phyloP scores from a whole-genome alignment of 2,888 invertebrate species.

The Leptothorax acervorum region DNA sequence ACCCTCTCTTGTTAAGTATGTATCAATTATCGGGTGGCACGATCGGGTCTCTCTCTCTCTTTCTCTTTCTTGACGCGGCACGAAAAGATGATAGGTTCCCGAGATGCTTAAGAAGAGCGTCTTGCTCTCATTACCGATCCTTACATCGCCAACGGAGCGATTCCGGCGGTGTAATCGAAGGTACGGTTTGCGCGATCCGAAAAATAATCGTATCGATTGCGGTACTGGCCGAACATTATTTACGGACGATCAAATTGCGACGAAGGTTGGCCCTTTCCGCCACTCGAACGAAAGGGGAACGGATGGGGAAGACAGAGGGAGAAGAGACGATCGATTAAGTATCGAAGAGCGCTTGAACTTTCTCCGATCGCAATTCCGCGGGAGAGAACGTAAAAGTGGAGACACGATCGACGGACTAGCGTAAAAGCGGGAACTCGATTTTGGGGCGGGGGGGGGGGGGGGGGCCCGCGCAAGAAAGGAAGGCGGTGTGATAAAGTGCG shows the following conservation, averaged over 20 bases:
- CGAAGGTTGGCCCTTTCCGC: slow-evolving; percentile 16
- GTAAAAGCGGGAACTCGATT: slow-evolving; percentile 60
- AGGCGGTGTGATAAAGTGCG: slow-evolving; percentile 68
- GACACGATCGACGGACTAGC: slow-evolving; percentile 64
- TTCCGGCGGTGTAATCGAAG: slow-evolving; percentile 31
- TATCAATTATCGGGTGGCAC: slow-evolving; percentile 78
- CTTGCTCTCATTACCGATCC: slow-evolving; percentile 65
- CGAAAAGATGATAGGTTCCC: slow-evolving; percentile 78
- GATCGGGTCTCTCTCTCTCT: slow-evolving; percentile 56
- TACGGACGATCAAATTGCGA: slow-evolving; percentile 39
- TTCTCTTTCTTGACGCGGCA: slow-evolving; percentile 53
- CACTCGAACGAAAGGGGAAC: neutral
- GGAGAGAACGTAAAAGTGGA: slow-evolving; percentile 64
- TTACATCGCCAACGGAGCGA: slow-evolving; percentile 57
- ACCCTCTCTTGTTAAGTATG: slow-evolving; percentile 72
- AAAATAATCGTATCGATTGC: slow-evolving; percentile 40
- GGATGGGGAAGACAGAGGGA: neutral
- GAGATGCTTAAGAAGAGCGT: slow-evolving; percentile 64
- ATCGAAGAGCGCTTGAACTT: slow-evolving; percentile 55
- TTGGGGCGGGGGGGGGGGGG: slow-evolving; percentile 37
- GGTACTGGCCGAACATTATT: slow-evolving; percentile 13
- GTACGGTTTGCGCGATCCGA: slow-evolving; percentile 14
- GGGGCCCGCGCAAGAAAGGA: slow-evolving; percentile 60
- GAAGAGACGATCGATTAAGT: slow-evolving; percentile 45
- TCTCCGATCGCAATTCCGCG: slow-evolving; percentile 51